Evolutionary conservation across 2,797 vertebrate genomes (phyloP).

Genomic region (Helicolenus hilgendorfi): DNA sequence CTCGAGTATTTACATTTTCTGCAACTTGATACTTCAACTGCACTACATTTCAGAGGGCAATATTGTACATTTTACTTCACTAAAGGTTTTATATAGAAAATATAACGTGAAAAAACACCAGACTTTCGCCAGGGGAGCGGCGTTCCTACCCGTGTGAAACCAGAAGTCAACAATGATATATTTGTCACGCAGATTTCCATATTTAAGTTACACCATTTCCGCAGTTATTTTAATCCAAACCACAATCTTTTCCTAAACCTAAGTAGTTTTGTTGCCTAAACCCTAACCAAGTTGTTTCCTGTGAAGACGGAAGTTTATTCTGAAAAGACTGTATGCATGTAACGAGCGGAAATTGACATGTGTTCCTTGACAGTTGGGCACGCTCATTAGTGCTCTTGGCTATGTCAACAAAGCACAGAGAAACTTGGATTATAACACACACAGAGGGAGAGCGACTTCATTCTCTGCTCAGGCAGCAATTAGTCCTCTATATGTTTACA

Average conservation of each 20-base stretch:
- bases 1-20: not conserved
- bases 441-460: not conserved
- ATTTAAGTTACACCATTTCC: not conserved
- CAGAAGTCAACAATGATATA: not conserved
- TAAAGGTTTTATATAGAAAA: too few species aligned
- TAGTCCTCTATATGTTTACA: not conserved
- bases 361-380: not conserved
- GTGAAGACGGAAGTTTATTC: not conserved
- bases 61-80: not conserved
- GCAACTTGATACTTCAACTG: not conserved
- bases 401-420: not conserved
- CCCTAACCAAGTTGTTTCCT: not conserved
- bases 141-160: not conserved
- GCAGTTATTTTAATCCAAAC: not conserved
- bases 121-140: too few species aligned
- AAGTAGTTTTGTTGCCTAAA: not conserved
- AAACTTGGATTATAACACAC: not conserved
- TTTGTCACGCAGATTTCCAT: not conserved
- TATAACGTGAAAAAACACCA: too few species aligned
- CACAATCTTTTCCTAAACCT: not conserved
- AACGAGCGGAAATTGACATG: accelerated
- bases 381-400: too few species aligned
- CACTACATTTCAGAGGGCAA: not conserved
- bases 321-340: not conserved
- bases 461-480: not conserved